Conservation (phyloP, 1,140 invertebrate species). For the Lordiphosa stackelbergi region DNA sequence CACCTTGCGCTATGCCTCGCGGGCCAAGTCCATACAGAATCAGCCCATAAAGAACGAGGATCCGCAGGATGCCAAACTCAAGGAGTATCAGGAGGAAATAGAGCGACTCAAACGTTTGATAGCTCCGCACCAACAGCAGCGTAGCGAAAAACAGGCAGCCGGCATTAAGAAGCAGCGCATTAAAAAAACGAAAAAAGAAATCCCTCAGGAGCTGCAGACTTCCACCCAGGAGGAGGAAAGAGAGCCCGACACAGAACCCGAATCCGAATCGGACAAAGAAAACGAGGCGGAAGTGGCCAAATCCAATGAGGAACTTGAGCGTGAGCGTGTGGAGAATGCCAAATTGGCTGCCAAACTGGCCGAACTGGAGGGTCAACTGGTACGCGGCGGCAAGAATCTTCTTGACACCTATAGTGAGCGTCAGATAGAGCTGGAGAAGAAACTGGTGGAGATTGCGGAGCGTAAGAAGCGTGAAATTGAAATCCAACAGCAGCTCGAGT, state of each 20-base stretch:
- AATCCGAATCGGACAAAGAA: conserved; percentile 78
- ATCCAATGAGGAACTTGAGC: conserved; percentile 76
- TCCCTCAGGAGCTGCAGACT: conserved; percentile 25
- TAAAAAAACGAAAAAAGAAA: conserved; percentile 53
- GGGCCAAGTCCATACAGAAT: conserved; percentile 97
- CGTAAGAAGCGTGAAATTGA: conserved; percentile 88
- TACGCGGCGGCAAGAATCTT: conserved; percentile 91
- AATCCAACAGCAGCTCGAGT: conserved; percentile 91
- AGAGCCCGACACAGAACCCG: conserved; percentile 81
- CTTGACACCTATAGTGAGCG: conserved; percentile 94
- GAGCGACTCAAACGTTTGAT: conserved; percentile 81
- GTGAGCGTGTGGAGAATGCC: conserved; percentile 78
- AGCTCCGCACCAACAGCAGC: conserved; percentile 75
- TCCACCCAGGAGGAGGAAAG: conserved; percentile 79
- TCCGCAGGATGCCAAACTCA: conserved; percentile 92
- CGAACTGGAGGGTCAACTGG: conserved; percentile 91
- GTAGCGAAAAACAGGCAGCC: conserved; percentile 56
- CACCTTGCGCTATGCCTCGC: conserved; percentile 93
- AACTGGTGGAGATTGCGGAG: conserved; percentile 88
- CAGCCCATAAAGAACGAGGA: conserved; percentile 97
- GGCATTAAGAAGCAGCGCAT: conserved; percentile 42
- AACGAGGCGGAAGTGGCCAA: conserved; percentile 78
- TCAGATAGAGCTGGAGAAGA: conserved; percentile 88
- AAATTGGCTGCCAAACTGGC: conserved; percentile 79
- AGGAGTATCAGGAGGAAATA: conserved; percentile 93